Conservation (phyloP, 2,113 vertebrate species). For the Halcyon senegalensis region DNA sequence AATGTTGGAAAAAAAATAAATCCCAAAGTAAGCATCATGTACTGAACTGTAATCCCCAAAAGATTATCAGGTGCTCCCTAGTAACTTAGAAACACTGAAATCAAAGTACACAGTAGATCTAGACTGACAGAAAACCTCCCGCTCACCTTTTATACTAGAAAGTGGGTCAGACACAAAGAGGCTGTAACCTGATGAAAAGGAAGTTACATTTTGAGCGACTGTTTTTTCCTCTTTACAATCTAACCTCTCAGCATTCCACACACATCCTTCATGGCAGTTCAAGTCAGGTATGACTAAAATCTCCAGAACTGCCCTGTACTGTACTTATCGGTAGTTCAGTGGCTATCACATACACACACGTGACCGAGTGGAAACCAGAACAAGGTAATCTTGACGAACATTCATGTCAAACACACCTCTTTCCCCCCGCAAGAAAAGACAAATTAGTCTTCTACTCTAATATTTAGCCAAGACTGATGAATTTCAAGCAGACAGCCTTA, state of each 20-base stretch:
- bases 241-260: not conserved
- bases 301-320: not conserved
- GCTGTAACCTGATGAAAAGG: not conserved
- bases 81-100: not conserved
- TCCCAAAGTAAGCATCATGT: not conserved
- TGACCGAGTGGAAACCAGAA: not conserved
- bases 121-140: not conserved
- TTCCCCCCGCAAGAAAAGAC: not conserved
- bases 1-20: not conserved
- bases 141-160: not conserved
- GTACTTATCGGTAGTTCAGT: not conserved
- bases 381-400: not conserved
- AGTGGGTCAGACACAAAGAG: not conserved
- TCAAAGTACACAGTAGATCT: not conserved
- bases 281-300: not conserved
- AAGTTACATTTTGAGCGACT: not conserved
- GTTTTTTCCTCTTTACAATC: not conserved
- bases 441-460: not conserved
- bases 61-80: not conserved
- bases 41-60: not conserved
- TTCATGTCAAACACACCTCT: not conserved
- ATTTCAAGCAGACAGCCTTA: not conserved
- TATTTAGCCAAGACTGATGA: not conserved
- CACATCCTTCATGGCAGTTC: not conserved
- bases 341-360: not conserved